Percentiles rank a stretch among this genome's conserved stretches.
Conservation (phyloP, 1,140 invertebrate species). For the Danaus plexippus region DNA sequence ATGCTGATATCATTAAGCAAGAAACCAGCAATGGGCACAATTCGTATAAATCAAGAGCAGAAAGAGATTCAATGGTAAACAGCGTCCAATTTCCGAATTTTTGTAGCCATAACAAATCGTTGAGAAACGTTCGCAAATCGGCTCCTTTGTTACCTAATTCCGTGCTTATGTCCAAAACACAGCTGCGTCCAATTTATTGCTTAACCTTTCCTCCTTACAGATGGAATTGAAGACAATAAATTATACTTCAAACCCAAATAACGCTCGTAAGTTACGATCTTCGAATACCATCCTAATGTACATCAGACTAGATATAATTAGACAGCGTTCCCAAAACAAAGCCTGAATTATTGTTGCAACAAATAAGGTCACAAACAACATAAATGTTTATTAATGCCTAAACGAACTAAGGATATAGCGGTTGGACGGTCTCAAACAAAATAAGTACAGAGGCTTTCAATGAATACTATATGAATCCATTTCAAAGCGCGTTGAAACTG, state of each 20-base stretch:
- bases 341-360: too few relatives aligned
- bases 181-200: slow-evolving; percentile 68
- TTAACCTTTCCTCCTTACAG: slow-evolving; percentile 65
- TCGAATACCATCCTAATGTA: slow-evolving; percentile 54
- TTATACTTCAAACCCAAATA: slow-evolving; percentile 68
- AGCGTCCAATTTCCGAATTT: slow-evolving; percentile 30
- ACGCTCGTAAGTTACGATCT: slow-evolving; percentile 60
- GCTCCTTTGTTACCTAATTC: slow-evolving; percentile 64
- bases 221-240: slow-evolving; percentile 69
- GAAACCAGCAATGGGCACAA: slow-evolving; percentile 8
- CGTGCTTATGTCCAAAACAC: slow-evolving; percentile 59
- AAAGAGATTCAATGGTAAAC: slow-evolving; percentile 25
- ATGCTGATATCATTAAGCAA: too few relatives aligned
- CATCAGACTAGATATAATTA: slow-evolving; percentile 57
- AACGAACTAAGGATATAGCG: too few relatives aligned
- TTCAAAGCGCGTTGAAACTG: slow-evolving; percentile 8
- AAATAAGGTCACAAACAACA: too few relatives aligned
- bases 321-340: slow-evolving; percentile 16
- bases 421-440: too few relatives aligned
- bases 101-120: slow-evolving; percentile 38
- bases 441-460: too few relatives aligned
- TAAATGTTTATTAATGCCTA: too few relatives aligned
- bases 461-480: too few relatives aligned
- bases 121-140: slow-evolving; percentile 49
- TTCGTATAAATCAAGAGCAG: slow-evolving; percentile 15